These are phyloP conservation scores for Carlito syrichta DNA, from an alignment of 2,113 vertebrate species.

Conservation along the genomic window DNA sequence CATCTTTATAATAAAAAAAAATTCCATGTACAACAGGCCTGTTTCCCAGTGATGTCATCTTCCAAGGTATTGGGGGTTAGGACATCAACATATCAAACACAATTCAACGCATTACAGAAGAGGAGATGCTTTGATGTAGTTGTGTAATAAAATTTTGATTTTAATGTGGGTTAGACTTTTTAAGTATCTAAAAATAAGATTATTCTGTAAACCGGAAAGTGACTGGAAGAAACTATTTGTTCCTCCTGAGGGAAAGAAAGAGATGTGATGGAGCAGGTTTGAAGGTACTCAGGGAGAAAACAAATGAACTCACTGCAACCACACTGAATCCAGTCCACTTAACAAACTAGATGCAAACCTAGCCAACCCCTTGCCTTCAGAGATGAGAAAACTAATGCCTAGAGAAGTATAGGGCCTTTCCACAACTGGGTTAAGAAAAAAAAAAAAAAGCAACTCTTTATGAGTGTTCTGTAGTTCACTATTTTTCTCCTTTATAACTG, in stretches of 20 bases:
- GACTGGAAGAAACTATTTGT: not conserved
- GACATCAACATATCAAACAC: not conserved
- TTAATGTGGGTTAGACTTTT: not conserved
- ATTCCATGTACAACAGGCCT: not conserved
- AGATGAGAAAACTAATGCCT: not conserved
- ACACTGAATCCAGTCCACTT: not conserved
- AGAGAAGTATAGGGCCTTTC: not conserved
- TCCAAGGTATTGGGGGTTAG: not conserved
- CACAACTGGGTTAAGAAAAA: not conserved
- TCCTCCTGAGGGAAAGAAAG: not conserved
- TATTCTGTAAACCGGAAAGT: not conserved
- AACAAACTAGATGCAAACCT: not conserved
- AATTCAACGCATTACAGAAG: not conserved
- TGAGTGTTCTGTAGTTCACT: not conserved
- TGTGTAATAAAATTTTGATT: not conserved
- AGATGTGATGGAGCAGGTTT: not conserved
- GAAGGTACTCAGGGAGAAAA: accelerated
- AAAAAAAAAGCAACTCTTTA: not conserved
- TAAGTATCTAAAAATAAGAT: not conserved
- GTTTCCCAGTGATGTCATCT: not conserved
- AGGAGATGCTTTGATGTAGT: not conserved
- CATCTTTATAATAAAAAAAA: too few species aligned
- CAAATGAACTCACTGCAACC: not conserved
- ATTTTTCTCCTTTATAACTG: not conserved
- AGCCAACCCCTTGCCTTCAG: not conserved